These are phyloP conservation scores for Cheilosia grossa DNA, from an alignment of 2,888 invertebrate genomes.

Conservation along the genomic window DNA sequence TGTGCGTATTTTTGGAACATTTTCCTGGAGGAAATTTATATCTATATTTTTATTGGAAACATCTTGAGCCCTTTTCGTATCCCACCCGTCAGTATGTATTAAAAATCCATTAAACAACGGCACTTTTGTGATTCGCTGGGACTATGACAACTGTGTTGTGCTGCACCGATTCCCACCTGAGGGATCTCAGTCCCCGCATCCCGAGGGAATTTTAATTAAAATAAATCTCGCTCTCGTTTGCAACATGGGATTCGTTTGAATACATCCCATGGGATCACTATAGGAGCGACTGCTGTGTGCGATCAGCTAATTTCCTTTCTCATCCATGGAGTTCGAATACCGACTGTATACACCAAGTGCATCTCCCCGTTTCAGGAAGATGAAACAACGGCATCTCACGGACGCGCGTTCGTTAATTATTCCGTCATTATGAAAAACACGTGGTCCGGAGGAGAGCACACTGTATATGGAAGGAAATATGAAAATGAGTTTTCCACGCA, in stretches of 20 bases:
- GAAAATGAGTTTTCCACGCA: slow-evolving; percentile 83
- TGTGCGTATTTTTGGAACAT: slow-evolving; percentile 13
- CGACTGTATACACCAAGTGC: not conserved
- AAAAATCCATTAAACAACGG: slow-evolving; percentile 71
- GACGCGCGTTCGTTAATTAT: slow-evolving; percentile 77
- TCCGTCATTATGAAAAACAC: slow-evolving; percentile 83
- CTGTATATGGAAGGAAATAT: slow-evolving; percentile 43
- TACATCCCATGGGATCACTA: slow-evolving; percentile 44
- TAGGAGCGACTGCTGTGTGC: slow-evolving; percentile 23
- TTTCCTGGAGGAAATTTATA: not conserved
- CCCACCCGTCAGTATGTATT: slow-evolving; percentile 63
- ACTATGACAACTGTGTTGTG: slow-evolving; percentile 59
- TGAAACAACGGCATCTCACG: slow-evolving; percentile 63
- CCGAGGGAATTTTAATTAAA: slow-evolving; percentile 57
- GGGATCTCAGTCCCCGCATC: slow-evolving; percentile 28
- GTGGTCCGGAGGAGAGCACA: slow-evolving; percentile 77
- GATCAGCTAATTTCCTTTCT: slow-evolving; percentile 62
- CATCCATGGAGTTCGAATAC: not conserved
- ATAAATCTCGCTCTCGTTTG: slow-evolving; percentile 62
- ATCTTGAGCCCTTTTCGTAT: slow-evolving; percentile 70
- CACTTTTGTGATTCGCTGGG: slow-evolving; percentile 50
- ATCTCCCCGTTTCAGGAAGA: slow-evolving; percentile 16
- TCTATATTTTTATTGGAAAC: slow-evolving; percentile 67
- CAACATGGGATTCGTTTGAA: slow-evolving; percentile 6
- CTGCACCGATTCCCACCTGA: slow-evolving; percentile 54